Base-by-base conservation (phyloP, 2,113 vertebrate species). In the Promerops cafer region DNA sequence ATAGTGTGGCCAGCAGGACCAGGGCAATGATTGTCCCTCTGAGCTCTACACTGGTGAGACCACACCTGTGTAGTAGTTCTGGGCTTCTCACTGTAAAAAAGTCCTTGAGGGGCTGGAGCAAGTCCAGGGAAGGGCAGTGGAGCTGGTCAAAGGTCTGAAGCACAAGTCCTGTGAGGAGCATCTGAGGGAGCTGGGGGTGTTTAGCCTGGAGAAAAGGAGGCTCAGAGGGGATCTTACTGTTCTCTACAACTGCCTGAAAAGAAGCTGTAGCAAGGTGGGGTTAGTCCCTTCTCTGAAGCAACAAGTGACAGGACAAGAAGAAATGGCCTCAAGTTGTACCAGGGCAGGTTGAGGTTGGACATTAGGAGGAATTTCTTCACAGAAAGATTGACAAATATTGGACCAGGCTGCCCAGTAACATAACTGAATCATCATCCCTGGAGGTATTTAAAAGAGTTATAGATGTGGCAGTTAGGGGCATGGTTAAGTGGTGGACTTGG, bases 51-150 rank as follows among this genome's bases (percentile, higher is more conserved):
- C 49, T 69, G 61, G 4, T 35, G 66, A 33, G 74, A 28, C 33
- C 19, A 6, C 68, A 35, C 1, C 33, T 80, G 0, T n/a, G n/a
- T n/a, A n/a, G n/a, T n/a, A 23, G 21, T 5, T 68, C 66, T 68
- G 40, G 24, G 47, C 28, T 13, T 7, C 10, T 66, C 33, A 10
- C 4, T 9, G 0, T 5, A 3, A 39, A 28, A 56, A 11, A 6
- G 59, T 28, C 14, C 13, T 0, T 8, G 60, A 56, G 33, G 24
- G 13, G 28, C 28, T 84, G 53, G 17, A 61, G 45, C 0, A 1
- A 2, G 35, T 9, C 14, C 40, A 56, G 31, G 10, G 66, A n/a
- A 60, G 23, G 45, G 11, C 27, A 42, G 0, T 0, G 0, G 5
- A 10, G 31, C 40, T 83, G 59, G 27, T 2, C 60, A 35, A 40